A percentile compares a stretch with the other conserved stretches of the same genome.
These are phyloP conservation scores for Peromyscus melanophrys DNA, from an alignment of 2,797 vertebrate species.

Conservation along the genomic window DNA sequence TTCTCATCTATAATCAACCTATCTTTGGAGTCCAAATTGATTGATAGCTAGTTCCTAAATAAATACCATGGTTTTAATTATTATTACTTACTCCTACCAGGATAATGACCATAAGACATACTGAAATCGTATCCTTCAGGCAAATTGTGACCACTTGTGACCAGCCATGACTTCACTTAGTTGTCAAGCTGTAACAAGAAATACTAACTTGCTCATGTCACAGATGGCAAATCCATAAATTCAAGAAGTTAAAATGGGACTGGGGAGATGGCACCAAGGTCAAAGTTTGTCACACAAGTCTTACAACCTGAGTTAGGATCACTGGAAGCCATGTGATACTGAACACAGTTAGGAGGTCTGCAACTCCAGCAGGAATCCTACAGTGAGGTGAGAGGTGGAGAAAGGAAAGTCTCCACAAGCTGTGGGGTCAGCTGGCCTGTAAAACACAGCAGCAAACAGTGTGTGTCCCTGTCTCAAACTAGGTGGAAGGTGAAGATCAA, in stretches of 20 bases:
- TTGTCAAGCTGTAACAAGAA: not conserved
- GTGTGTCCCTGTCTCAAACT: not conserved
- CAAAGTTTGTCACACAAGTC: not conserved
- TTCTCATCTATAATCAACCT: not conserved
- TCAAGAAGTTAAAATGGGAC: not conserved
- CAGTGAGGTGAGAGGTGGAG: not conserved
- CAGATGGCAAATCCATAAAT: constrained; percentile 8
- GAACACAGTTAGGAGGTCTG: not conserved
- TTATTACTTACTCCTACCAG: not conserved
- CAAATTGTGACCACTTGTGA: not conserved
- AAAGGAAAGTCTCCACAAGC: not conserved
- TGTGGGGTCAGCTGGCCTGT: not conserved
- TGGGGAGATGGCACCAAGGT: no score
- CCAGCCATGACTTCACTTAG: not conserved
- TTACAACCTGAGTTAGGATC: not conserved
- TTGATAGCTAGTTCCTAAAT: not conserved
- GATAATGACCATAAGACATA: not conserved
- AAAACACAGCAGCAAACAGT: not conserved
- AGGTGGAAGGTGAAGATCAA: not conserved
- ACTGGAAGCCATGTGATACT: not conserved
- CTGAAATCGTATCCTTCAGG: constrained; percentile 13
- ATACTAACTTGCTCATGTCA: not conserved
- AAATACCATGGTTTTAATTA: constrained; percentile 9
- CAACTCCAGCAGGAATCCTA: not conserved
- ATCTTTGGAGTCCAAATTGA: not conserved